Evolutionary conservation across 2,797 vertebrate genomes (phyloP), one percentile per base, ranked within the genome.

Genomic region (Hippocampus kuda): DNA sequence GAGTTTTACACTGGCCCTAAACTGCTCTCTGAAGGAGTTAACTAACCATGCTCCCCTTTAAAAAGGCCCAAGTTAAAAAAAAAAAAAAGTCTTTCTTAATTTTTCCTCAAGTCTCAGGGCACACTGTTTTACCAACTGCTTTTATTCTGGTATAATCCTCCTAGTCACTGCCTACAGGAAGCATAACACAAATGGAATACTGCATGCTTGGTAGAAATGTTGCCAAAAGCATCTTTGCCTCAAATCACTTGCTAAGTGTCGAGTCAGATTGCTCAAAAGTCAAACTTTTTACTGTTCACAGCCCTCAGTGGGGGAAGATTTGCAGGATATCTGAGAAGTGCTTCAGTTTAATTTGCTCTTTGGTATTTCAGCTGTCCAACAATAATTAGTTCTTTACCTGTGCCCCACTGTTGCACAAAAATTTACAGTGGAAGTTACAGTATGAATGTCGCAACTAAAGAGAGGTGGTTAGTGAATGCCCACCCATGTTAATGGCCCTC

Each of bases 401-500:
- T 56, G 53, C 9, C 20, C 22, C 22, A 8, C 13, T 34, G 26
- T 6, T 4, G 30, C 60, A 41, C 27, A 34, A 34, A 16, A 22
- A 62, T 62, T 41, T 20, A 38, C 38, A 18, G 27, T 18, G 22
- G 38, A 63, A 24, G 34, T 38, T 38, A 38, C 56, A 9, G n/a
- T 51, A 27, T 60, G 22, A 46, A 54, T 65, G 59, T 48, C 2
- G 0, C 12, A 54, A n/a, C 38, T 66, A 3, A 34, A 68, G 34
- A 38, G 34, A 38, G 34, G 34, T 59, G 46, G 30, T 5, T 42
- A 62, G 42, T 69, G 73, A 79, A 76, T 67, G 81, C 67, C 84
- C 84, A 69, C 83, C 78, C 81, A 79, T 2, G 79, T 77, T 86
- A 85, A 86, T 87, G 68, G 71, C 63, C 68, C 73, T 88, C 72